Base-by-base conservation (phyloP, 1,140 invertebrate species). In the Steinernema khuongi region DNA sequence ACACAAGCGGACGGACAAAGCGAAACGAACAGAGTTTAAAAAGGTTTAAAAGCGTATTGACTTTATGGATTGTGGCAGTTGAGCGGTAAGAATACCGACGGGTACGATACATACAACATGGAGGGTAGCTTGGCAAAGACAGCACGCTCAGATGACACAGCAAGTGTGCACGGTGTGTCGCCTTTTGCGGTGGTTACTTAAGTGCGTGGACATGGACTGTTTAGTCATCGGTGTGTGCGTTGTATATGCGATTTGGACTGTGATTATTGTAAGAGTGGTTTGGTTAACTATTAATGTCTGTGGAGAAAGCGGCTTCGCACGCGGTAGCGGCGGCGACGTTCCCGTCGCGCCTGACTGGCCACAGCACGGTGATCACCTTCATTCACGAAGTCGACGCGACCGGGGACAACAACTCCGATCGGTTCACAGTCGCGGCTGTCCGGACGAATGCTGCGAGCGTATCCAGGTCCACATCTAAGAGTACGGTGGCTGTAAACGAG, bases 401-500 rank as follows among this genome's bases (percentile, higher is more conserved):
- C 74, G 26, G 74, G 72, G 33, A 69, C 32, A 26, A 85, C 79
- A 22, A 75, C 70, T 29, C 82, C 82, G 67, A 83, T 84, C 1
- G 82, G 82, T 70, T 85, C 84, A 67, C 82, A 84, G 17, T 80
- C 79, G 50, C 82, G 84, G 26, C 82, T 84, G 30, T 75, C 79
- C 31, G 70, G 76, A n/a, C 76, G 79, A 28, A 71, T 80, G 26
- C 80, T 79, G 32, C 74, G 81, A 2, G 82, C 81, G 73, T 84
- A 84, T 67, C 82, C 82, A 26, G 82, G 82, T 70, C 84, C 82
- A 72, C 82, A 83, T 79, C 81, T 83, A 70, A 26, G 74, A 68
- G 69, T 31, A 1, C 19, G 18, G 28, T 17, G 26, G 26, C 43
- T 31, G 19, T 41, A 33, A 67, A 74, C 43, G 68, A 76, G 28